These are phyloP conservation scores for Chaenocephalus aceratus DNA, from an alignment of 2,113 vertebrate species.

Conservation along the genomic window DNA sequence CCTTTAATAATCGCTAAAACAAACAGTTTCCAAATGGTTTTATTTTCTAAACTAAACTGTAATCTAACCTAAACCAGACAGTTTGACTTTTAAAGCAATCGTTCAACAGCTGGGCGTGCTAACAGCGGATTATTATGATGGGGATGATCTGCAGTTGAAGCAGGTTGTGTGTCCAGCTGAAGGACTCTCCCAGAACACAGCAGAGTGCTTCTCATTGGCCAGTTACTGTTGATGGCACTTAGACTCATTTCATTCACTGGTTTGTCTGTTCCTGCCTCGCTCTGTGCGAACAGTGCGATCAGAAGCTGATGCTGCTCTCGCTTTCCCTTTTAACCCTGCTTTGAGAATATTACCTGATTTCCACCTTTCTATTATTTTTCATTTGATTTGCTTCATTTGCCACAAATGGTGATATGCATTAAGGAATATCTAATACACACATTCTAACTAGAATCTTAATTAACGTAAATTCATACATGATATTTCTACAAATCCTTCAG, in stretches of 20 bases:
- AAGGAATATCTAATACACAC: not conserved
- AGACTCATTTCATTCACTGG: not conserved
- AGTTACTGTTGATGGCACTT: slow-evolving; percentile 9
- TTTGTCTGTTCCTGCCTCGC: slow-evolving; percentile 10
- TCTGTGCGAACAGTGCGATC: not conserved
- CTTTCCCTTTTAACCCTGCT: not conserved
- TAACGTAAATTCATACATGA: not conserved
- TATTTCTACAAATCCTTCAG: too few species aligned
- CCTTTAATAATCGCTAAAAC: not conserved
- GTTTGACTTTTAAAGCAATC: not conserved
- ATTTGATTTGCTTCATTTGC: not conserved
- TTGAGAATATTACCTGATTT: not conserved
- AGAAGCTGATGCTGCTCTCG: not conserved
- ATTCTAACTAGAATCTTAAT: not conserved
- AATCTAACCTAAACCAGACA: not conserved
- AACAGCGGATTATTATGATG: not conserved
- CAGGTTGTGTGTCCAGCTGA: not conserved
- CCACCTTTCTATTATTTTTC: not conserved
- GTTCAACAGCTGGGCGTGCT: not conserved
- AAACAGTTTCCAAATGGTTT: not conserved
- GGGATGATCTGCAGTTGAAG: slow-evolving; percentile 18
- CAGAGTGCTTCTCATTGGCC: slow-evolving; percentile 25
- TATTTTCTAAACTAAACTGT: not conserved
- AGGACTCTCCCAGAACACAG: slow-evolving; percentile 14
- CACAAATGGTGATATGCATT: not conserved